These are phyloP conservation scores for Brachionichthys hirsutus DNA, from an alignment of 2,113 vertebrate species.

Conservation along the genomic window DNA sequence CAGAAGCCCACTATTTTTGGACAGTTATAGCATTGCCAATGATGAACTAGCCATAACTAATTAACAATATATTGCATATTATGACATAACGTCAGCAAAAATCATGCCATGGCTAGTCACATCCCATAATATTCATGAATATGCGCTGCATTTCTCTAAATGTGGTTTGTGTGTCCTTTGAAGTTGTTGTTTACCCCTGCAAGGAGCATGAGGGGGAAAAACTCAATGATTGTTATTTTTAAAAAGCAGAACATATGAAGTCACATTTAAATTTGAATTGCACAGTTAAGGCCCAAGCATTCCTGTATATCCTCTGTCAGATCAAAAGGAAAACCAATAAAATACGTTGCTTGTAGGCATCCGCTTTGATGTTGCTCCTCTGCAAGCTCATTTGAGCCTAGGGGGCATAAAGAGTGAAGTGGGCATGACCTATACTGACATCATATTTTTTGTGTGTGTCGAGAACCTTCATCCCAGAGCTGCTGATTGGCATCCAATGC, in stretches of 20 bases:
- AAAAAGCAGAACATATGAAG: slow-evolving; percentile 58
- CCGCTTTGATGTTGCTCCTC: slow-evolving; percentile 76
- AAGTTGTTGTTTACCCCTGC: slow-evolving; percentile 42
- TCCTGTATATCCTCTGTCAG: slow-evolving; percentile 56
- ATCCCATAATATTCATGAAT: slow-evolving; percentile 10
- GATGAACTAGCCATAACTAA: neutral
- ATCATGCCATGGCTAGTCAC: neutral
- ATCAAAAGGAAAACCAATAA: slow-evolving; percentile 81
- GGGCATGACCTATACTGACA: slow-evolving; percentile 35
- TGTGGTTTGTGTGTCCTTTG: slow-evolving; percentile 43
- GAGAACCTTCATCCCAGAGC: slow-evolving; percentile 13
- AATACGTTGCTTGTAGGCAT: slow-evolving; percentile 67
- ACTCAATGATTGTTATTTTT: slow-evolving; percentile 59
- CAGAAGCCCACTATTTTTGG: neutral
- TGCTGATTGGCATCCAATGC: slow-evolving; percentile 28
- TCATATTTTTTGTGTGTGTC: slow-evolving; percentile 41
- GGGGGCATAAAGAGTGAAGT: slow-evolving; percentile 45
- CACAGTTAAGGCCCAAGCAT: slow-evolving; percentile 54
- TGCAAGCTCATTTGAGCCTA: slow-evolving; percentile 57
- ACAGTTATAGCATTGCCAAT: neutral
- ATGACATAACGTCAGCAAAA: neutral
- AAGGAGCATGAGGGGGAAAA: slow-evolving; percentile 42
- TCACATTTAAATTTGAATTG: slow-evolving; percentile 72
- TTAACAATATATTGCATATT: neutral
- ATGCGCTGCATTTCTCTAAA: no score